Base-by-base conservation (phyloP, 2,888 invertebrate species). In the Oligia latruncula region DNA sequence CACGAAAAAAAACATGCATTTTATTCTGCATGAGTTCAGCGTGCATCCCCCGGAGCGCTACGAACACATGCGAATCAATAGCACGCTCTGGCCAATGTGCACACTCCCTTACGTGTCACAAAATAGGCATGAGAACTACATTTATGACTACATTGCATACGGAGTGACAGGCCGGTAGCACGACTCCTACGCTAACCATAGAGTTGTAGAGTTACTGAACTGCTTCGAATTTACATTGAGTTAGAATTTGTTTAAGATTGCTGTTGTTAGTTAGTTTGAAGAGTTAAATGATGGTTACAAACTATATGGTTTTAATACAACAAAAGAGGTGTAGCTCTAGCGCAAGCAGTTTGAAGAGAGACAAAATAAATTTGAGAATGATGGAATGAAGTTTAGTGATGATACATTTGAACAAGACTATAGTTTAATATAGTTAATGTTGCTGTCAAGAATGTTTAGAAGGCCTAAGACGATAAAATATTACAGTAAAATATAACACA, bases 131-230 rank as follows among this genome's bases (percentile, higher is more conserved):
- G 71, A 86, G 67, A 76, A 74, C 52, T 74, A 74, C 65, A 77
- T 84, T 84, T 86, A 83, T 71, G 74, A 71, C 66, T 68, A 74
- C 76, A 84, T 87, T 80, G 81, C 76, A 71, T 76, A 64, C 65
- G 52, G 46, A 81, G 76, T 72, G 88, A 87, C 85, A 85, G 74
- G 88, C 68, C 82, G 77, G 85, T 87, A 87, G 85, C 87, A 29
- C n/a, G 40, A 72, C 87, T 62, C 84, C 84, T 75, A 84, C 84
- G 74, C 87, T 35, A n/a, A 71, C 87, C 55, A 83, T 73, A 64
- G 77, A 83, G 60, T 82, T 64, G 72, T 71, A 55, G 83, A 83
- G 68, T 82, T 65, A 75, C 72, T 65, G 68, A 86, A 82, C 77
- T 40, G 70, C 20, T 62, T 84, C 68, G 49, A 58, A 81, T 82